A percentile compares a stretch with the other conserved stretches of the same genome.
These are phyloP conservation scores for Harpegnathos saltator DNA, from an alignment of 1,140 invertebrate species.

Conservation along the genomic window DNA sequence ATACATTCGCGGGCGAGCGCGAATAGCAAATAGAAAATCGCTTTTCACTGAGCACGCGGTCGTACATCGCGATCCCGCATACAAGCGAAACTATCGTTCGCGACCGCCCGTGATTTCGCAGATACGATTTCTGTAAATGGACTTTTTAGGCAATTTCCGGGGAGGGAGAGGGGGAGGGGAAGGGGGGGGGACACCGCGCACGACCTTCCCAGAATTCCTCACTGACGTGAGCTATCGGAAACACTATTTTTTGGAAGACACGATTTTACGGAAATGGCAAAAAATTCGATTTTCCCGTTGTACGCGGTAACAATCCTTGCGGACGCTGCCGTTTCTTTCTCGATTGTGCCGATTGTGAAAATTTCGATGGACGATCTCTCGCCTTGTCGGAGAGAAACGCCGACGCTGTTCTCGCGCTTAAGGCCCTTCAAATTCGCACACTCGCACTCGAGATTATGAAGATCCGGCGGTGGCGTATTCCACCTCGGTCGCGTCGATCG, in stretches of 20 bases:
- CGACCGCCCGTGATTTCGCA: neutral
- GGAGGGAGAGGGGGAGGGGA: too few species aligned
- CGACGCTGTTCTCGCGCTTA: neutral
- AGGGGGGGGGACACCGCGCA: too few species aligned
- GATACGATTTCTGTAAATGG: neutral
- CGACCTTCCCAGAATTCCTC: neutral
- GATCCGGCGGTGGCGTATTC: neutral
- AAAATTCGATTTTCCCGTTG: conserved; percentile 19
- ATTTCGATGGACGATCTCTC: conserved; percentile 1
- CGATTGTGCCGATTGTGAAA: neutral
- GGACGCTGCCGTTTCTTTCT: neutral
- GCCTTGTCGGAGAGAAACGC: neutral
- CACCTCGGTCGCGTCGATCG: neutral
- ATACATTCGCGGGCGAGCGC: neutral
- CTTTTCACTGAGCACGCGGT: too few species aligned
- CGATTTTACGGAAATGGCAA: conserved; percentile 12
- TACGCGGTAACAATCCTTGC: neutral
- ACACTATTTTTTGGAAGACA: conserved; percentile 1
- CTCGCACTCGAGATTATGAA: conserved; percentile 7
- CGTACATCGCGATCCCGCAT: too few species aligned
- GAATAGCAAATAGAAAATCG: neutral
- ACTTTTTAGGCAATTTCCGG: conserved; percentile 10
- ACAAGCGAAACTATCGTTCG: neutral
- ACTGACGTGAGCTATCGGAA: neutral
- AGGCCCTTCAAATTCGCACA: neutral